Evolutionary conservation across 2,888 invertebrate genomes (phyloP).

Genomic region (Endotricha flammealis): DNA sequence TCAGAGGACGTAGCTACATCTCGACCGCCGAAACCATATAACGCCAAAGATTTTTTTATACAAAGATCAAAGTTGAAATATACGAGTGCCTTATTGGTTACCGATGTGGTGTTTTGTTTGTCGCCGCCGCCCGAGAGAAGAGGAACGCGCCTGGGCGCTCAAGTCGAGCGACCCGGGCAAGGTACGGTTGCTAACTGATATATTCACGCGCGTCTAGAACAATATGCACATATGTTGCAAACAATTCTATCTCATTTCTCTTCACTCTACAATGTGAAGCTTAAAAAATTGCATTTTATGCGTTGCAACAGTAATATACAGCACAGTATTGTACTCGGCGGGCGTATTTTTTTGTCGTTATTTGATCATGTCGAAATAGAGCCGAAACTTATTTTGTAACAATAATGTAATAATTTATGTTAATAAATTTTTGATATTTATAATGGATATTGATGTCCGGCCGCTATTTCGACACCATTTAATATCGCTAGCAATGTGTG

Average conservation of each 20-base stretch:
- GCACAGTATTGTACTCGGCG: slow-evolving; percentile 65
- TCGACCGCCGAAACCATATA: slow-evolving; percentile 31
- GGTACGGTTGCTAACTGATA: slow-evolving; percentile 81
- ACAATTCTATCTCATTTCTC: too few relatives aligned
- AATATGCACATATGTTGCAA: slow-evolving; percentile 33
- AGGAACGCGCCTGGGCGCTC: slow-evolving; percentile 86
- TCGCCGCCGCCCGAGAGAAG: slow-evolving; percentile 46
- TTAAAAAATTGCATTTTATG: too few relatives aligned
- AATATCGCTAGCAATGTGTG: slow-evolving; percentile 74
- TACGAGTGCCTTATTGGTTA: slow-evolving; percentile 78
- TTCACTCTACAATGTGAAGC: too few relatives aligned
- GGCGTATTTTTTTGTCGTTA: slow-evolving; percentile 55
- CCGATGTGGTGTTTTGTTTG: slow-evolving; percentile 69
- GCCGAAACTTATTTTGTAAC: slow-evolving; percentile 14
- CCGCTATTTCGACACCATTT: slow-evolving; percentile 54
- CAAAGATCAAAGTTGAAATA: slow-evolving; percentile 60
- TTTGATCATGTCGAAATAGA: slow-evolving; percentile 57
- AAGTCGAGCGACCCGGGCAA: slow-evolving; percentile 89
- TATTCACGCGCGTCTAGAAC: slow-evolving; percentile 57
- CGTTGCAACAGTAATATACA: slow-evolving; percentile 10
- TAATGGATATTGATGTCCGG: slow-evolving; percentile 7
- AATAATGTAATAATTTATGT: slow-evolving; percentile 11
- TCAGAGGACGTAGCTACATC: slow-evolving; percentile 7
- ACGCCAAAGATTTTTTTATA: slow-evolving; percentile 73
- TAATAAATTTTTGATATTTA: slow-evolving; percentile 9